Evolutionary conservation across 2,888 invertebrate species (phyloP).

Genomic region (Philereme vetulata): DNA sequence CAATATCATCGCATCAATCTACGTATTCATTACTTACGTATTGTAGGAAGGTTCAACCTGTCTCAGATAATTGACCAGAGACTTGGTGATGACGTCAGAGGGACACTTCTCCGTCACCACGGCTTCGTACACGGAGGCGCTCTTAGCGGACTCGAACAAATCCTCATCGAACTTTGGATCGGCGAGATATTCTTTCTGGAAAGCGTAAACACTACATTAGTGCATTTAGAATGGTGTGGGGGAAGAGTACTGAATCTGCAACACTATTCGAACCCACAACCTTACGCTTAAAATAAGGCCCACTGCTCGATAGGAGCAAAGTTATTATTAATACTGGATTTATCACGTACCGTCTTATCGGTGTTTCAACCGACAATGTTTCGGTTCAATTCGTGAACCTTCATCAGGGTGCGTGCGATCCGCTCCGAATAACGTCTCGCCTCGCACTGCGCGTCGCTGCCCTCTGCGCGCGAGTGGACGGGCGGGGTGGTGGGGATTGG

Average conservation of each 20-base stretch:
- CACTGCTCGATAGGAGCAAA: too few species aligned
- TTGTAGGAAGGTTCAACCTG: conserved; percentile 87
- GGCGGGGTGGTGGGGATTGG: too few species aligned
- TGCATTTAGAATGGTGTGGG: background rate
- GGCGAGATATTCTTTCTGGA: conserved; percentile 84
- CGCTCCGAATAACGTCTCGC: too few species aligned
- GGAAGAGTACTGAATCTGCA: background rate
- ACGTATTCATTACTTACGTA: conserved; percentile 68
- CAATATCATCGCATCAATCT: background rate
- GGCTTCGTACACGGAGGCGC: conserved; percentile 93
- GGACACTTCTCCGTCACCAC: conserved; percentile 92
- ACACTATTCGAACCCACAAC: too few species aligned
- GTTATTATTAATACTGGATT: too few species aligned
- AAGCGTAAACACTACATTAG: background rate
- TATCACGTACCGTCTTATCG: too few species aligned
- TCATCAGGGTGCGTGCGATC: too few species aligned
- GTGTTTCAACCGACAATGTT: too few species aligned
- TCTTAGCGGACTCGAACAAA: conserved; percentile 92
- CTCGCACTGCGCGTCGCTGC: too few species aligned
- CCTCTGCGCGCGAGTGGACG: too few species aligned
- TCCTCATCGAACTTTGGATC: conserved; percentile 88
- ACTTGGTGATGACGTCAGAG: conserved; percentile 87
- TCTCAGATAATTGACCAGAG: conserved; percentile 89
- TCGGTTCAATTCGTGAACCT: too few species aligned
- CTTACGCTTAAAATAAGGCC: too few species aligned